These are phyloP conservation scores for Sclerodermus sp. DNA, from an alignment of 2,888 invertebrate genomes.

Conservation along the genomic window DNA sequence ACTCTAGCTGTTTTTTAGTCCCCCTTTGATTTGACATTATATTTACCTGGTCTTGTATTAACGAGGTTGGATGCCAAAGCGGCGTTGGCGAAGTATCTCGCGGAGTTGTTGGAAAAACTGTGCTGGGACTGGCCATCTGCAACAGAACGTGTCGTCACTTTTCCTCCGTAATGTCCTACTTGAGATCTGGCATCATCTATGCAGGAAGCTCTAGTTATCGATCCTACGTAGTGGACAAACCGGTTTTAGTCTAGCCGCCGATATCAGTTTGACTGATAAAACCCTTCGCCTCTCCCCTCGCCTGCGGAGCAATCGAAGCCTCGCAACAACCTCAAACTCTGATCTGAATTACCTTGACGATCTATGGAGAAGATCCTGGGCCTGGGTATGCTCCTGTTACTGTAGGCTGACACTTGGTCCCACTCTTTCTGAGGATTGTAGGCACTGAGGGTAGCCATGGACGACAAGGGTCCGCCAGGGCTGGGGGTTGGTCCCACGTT, in stretches of 20 bases:
- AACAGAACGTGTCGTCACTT: constrained; percentile 67
- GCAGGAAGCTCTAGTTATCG: constrained; percentile 57
- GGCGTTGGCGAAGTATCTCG: constrained; percentile 70
- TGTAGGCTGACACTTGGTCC: constrained; percentile 89
- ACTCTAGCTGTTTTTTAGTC: too few species aligned
- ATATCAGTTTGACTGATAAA: too few species aligned
- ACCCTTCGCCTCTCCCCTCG: too few species aligned
- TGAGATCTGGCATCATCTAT: constrained; percentile 74
- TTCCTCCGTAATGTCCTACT: constrained; percentile 71
- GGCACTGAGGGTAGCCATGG: constrained; percentile 80
- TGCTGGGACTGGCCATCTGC: constrained; percentile 90
- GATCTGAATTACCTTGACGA: constrained; percentile 53
- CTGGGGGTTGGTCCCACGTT: constrained; percentile 72
- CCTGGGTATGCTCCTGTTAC: constrained; percentile 85
- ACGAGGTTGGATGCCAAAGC: constrained; percentile 76
- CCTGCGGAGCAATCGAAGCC: too few species aligned
- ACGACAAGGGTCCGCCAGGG: constrained; percentile 74
- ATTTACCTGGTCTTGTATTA: constrained; percentile 69
- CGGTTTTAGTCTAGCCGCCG: too few species aligned
- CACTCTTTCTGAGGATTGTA: constrained; percentile 85
- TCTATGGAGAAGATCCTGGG: constrained; percentile 82
- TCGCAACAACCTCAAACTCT: too few species aligned
- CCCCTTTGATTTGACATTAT: too few species aligned
- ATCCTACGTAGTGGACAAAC: constrained; percentile 32
- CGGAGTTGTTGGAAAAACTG: constrained; percentile 82